Base-by-base conservation (phyloP, 2,888 invertebrate genomes). In the Sicus ferrugineus region DNA sequence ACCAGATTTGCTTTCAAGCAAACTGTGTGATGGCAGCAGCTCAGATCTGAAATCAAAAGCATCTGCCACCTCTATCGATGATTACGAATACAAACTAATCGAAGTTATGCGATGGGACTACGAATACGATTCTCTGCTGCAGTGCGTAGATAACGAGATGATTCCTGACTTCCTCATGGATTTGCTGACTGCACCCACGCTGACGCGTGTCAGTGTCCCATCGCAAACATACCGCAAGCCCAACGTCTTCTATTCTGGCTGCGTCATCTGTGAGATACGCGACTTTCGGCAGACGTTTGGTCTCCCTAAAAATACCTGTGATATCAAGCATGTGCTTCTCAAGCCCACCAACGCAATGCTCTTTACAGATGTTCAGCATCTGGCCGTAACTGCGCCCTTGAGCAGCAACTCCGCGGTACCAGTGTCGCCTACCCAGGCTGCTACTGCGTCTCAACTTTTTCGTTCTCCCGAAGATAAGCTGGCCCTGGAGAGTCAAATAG, bases 131-230 rank as follows among this genome's bases (percentile, higher is more conserved):
- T 91, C 94, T 81, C 86, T 96, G 73, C 87, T 97, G 76, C 91
- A 92, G 81, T 95, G 93, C 83, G 92, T 97, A 79, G 95, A 96
- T 85, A 93, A 93, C 85, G 95, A 95, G 85, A 93, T 96, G 86
- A 87, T 97, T 82, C 97, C 97, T 63, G 93, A 95, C 72, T 90
- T 93, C 81, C 88, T 97, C 70, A 88, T 94, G 73, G 95, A 96
- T 84, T 86, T 96, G 75, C 86, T 97, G 72, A 95, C 94, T 82
- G 89, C 91, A 9, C 92, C 93, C 81, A 91, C 94, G 82, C 75
- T 82, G 58, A 80, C 80, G 54, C 62, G 81, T 52, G 79, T 75
- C 63, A 80, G 77, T 71, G 80, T 79, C 63, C 75, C 78, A 7
- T 75, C 82, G 56, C 79, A 80, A 38, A 77, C 79, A 23, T 80